phyloP scores from a whole-genome alignment of 2,113 vertebrate genomes.

The Chaetura pelagica region DNA sequence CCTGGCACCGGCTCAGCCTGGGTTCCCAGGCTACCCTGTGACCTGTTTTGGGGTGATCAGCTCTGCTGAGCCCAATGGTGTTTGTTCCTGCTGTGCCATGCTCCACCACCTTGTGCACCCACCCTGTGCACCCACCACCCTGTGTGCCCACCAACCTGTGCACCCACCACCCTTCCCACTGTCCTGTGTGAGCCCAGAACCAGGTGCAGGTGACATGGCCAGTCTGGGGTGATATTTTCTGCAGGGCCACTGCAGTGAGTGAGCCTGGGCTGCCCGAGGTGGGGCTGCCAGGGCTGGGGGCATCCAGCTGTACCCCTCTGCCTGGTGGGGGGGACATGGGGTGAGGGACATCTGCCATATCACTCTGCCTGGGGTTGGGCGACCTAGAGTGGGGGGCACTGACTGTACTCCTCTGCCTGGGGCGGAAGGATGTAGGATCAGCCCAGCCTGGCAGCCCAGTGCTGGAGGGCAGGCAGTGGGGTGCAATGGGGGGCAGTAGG shows the following conservation, averaged over 20 bases:
- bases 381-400: too few relatives aligned
- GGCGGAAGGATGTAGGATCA: neutral
- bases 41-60: neutral
- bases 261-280: neutral
- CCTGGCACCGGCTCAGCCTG: too few relatives aligned
- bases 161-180: neutral
- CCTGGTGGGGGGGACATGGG: neutral
- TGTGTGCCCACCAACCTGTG: neutral
- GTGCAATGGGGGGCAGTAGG: neutral
- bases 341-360: too few relatives aligned
- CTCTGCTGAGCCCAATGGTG: fast-evolving
- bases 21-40: fast-evolving
- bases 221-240: neutral
- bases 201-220: neutral
- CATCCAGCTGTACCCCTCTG: neutral
- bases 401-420: neutral
- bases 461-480: neutral
- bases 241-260: fast-evolving
- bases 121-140: neutral
- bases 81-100: neutral
- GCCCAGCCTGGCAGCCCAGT: neutral
- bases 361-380: too few relatives aligned
- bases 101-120: too few relatives aligned
- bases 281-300: neutral
- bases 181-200: neutral